Conservation (phyloP, 1,140 invertebrate genomes). For the Triops cancriformis region DNA sequence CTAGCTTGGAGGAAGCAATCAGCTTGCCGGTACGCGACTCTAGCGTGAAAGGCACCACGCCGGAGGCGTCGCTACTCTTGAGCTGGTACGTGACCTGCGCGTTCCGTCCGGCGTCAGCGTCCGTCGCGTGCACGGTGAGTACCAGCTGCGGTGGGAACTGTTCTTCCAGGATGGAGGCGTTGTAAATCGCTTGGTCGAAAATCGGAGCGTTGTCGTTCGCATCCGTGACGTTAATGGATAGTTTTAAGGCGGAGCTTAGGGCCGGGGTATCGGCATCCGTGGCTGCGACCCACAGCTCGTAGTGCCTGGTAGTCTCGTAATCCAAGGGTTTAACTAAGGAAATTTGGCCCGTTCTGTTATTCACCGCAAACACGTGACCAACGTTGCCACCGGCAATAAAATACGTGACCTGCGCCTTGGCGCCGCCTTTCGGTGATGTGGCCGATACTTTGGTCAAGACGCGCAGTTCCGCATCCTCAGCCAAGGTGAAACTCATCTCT, state of each 20-base stretch:
- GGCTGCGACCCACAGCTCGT: slow-evolving; percentile 89
- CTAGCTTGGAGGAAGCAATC: slow-evolving; percentile 68
- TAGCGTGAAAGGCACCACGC: slow-evolving; percentile 70
- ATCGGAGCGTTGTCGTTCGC: slow-evolving; percentile 83
- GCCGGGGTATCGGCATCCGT: slow-evolving; percentile 71
- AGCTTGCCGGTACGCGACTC: slow-evolving; percentile 73
- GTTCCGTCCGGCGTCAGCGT: slow-evolving; percentile 79
- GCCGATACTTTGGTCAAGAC: slow-evolving; percentile 39
- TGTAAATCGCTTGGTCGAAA: slow-evolving; percentile 70
- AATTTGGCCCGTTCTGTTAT: slow-evolving; percentile 66
- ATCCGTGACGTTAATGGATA: slow-evolving; percentile 79
- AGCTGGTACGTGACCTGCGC: slow-evolving; percentile 72
- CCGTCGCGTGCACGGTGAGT: slow-evolving; percentile 66
- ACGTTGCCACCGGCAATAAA: slow-evolving; percentile 85
- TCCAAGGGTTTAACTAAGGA: slow-evolving; percentile 68
- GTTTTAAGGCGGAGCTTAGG: slow-evolving; percentile 54
- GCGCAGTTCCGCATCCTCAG: slow-evolving; percentile 32
- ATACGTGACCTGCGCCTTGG: slow-evolving; percentile 59
- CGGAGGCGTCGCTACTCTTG: slow-evolving; percentile 42
- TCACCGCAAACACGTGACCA: slow-evolving; percentile 70
- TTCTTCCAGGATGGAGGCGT: slow-evolving; percentile 75
- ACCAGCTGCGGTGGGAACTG: slow-evolving; percentile 68
- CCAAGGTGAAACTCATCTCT: slow-evolving; percentile 44
- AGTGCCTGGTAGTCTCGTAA: slow-evolving; percentile 72
- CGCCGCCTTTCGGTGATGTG: slow-evolving; percentile 54